A percentile compares a stretch with the other conserved stretches of the same genome.
These are phyloP conservation scores for Tiliacea aurago DNA, from an alignment of 2,888 invertebrate species.

Conservation along the genomic window DNA sequence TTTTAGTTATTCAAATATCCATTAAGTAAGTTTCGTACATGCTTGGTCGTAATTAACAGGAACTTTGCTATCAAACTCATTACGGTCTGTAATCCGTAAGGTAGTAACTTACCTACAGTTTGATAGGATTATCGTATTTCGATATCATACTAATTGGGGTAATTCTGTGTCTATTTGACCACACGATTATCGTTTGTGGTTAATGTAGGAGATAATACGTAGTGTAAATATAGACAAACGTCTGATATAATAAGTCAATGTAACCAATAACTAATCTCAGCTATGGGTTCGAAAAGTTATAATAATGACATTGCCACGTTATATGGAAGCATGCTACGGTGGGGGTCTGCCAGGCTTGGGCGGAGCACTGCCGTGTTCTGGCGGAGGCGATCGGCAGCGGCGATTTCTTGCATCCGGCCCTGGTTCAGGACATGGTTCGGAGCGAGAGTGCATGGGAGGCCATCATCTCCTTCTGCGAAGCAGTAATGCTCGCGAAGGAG, in stretches of 20 bases:
- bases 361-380: no score
- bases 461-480: no score
- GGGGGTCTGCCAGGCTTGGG: no score
- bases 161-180: conserved; percentile 51
- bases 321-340: no score
- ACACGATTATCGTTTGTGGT: conserved; percentile 32
- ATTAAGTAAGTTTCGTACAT: conserved; percentile 37
- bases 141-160: conserved; percentile 55
- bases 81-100: conserved; percentile 9
- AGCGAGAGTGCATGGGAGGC: no score
- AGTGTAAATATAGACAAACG: conserved; percentile 12
- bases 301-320: not conserved
- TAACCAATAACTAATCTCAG: not conserved
- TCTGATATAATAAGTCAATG: not conserved
- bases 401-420: no score
- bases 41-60: conserved; percentile 12
- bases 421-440: no score
- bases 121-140: conserved; percentile 45
- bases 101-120: conserved; percentile 23
- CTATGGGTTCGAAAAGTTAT: not conserved
- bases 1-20: conserved; percentile 55
- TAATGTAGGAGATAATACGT: conserved; percentile 38
- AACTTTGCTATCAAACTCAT: conserved; percentile 39
- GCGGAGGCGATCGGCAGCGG: no score
- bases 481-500: no score